Percentiles rank a stretch among this genome's conserved stretches.
phyloP scores from a whole-genome alignment of 2,888 invertebrate species.

The Polyommatus iphigenia region DNA sequence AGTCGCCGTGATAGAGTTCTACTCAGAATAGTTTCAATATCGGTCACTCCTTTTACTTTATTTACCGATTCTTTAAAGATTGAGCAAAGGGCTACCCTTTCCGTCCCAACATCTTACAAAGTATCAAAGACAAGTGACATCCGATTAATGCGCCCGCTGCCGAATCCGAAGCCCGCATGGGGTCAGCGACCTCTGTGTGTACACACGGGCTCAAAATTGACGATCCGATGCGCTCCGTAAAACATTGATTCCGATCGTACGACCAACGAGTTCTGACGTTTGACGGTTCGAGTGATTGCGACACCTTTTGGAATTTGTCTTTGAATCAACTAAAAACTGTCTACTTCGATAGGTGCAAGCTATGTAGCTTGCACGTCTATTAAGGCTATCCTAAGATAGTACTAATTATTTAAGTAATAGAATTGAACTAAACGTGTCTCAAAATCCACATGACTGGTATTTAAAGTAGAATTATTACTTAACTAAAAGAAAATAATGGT shows the following conservation, averaged over 20 bases:
- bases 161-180: slow-evolving; percentile 69
- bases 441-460: no score
- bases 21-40: slow-evolving; percentile 17
- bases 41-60: slow-evolving; percentile 37
- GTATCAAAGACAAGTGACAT: slow-evolving; percentile 54
- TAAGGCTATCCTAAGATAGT: no score
- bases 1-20: not conserved
- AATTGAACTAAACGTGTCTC: no score
- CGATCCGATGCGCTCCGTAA: slow-evolving; percentile 53
- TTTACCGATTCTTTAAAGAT: slow-evolving; percentile 34
- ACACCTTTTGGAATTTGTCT: not conserved
- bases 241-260: slow-evolving; percentile 41
- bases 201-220: slow-evolving; percentile 53
- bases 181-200: slow-evolving; percentile 60
- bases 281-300: slow-evolving; percentile 30
- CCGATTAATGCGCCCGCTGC: slow-evolving; percentile 66
- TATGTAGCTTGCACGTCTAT: no score
- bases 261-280: slow-evolving; percentile 35
- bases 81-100: slow-evolving; percentile 39
- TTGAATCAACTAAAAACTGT: not conserved
- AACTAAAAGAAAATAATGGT: not conserved
- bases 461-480: no score
- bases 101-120: slow-evolving; percentile 45
- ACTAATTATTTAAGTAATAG: no score
- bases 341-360: not conserved